These are phyloP conservation scores for Cheilosia variabilis DNA, from an alignment of 2,888 invertebrate genomes.

Conservation along the genomic window DNA sequence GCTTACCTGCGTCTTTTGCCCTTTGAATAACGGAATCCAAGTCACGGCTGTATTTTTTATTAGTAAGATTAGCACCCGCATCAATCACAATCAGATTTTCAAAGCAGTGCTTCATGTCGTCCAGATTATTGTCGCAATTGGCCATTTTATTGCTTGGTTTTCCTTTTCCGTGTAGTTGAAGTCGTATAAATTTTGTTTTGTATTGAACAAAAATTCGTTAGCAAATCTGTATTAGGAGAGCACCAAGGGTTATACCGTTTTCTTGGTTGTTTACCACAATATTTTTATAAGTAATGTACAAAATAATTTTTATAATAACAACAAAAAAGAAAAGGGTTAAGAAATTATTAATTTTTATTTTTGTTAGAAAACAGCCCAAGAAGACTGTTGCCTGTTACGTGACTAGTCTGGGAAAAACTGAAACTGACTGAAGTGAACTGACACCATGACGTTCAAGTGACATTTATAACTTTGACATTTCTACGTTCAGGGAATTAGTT, in stretches of 20 bases:
- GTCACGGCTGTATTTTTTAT: constrained; percentile 96
- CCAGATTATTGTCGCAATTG: constrained; percentile 77
- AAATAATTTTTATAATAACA: constrained; percentile 36
- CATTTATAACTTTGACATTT: background rate
- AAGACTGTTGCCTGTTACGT: constrained; percentile 64
- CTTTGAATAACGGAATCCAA: constrained; percentile 95
- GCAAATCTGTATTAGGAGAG: constrained; percentile 46
- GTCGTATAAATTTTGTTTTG: constrained; percentile 60
- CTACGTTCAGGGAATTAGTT: constrained; percentile 6
- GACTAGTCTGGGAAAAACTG: constrained; percentile 75
- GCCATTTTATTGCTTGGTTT: constrained; percentile 71
- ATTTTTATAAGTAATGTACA: constrained; percentile 44
- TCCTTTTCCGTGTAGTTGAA: constrained; percentile 30
- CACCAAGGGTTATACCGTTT: constrained; percentile 22
- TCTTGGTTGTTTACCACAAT: constrained; percentile 33
- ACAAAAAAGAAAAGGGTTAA: constrained; percentile 41
- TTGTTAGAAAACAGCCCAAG: constrained; percentile 48
- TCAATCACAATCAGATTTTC: constrained; percentile 96
- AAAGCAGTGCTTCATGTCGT: constrained; percentile 90
- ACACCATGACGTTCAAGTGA: constrained; percentile 24
- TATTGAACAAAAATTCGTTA: constrained; percentile 27
- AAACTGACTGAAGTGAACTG: constrained; percentile 53
- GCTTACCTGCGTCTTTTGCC: constrained; percentile 94
- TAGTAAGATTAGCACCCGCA: constrained; percentile 96
- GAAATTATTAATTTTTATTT: constrained; percentile 51